Base-by-base conservation (phyloP, 2,797 vertebrate genomes). In the Passerculus sandwichensis region DNA sequence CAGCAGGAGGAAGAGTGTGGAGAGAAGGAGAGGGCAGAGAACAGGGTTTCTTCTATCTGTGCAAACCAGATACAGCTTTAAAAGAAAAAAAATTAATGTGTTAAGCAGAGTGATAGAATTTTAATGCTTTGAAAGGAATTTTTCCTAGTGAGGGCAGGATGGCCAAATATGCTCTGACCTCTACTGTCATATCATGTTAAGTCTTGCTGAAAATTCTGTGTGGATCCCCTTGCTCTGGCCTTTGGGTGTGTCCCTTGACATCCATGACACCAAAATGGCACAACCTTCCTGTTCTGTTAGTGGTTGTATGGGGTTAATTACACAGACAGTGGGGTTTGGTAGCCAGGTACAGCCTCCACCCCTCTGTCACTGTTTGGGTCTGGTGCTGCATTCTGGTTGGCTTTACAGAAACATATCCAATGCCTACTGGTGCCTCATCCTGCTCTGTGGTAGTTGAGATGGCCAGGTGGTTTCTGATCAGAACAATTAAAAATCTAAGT, bases 1-100 rank as follows among this genome's bases (percentile, higher is more conserved):
- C 34, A 36, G 70, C 60, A 94, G 85, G 45, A 88, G 60, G 71
- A 96, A 85, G 91, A 94, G 88, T 87, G 60, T 74, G 84, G 65
- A 86, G 53, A 88, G 65, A 65, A 71, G 48, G 44, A 80, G 50
- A 62, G 27, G 34, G 47, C 27, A 56, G 69, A 93, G 66, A 80
- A 70, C 65, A 77, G 51, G 11, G 44, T 27, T 88, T 60, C 56
- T 70, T 88, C 66, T 78, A 11, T 75, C 67, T 77, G 5, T 64
- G 50, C 71, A 71, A 89, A 67, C 32, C 12, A 34, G 45, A 13
- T 32, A 45, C 14, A 53, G 9, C 70, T 95, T 93, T 77, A 48
- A 81, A 91, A 83, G 34, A 3, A 5, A 53, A 64, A n/a, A 11
- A 36, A 1, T 8, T 6, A 34, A 30, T 0, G 5, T 67, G 34